Percentiles rank a stretch among this genome's conserved stretches.
These are phyloP conservation scores for Channa maculata DNA, from an alignment of 2,113 vertebrate genomes.

Conservation along the genomic window DNA sequence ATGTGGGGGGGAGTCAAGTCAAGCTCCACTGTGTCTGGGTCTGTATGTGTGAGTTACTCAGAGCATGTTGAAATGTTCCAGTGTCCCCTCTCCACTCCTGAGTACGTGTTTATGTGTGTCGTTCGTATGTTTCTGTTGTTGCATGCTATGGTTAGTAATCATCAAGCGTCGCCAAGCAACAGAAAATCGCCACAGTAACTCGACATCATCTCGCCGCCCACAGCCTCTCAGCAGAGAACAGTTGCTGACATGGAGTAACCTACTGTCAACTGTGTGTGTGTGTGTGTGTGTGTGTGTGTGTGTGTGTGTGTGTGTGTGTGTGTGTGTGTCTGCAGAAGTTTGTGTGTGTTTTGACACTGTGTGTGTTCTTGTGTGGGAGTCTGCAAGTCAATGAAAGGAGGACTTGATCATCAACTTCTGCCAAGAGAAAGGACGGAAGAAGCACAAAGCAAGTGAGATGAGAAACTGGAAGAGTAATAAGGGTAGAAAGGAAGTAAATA, in stretches of 20 bases:
- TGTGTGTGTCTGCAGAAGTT: not conserved
- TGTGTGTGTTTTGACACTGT: not conserved
- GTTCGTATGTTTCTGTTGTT: slow-evolving; percentile 16
- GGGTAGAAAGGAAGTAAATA: not conserved
- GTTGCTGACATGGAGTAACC: slow-evolving; percentile 71
- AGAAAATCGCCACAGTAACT: slow-evolving; percentile 66
- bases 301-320: slow-evolving; percentile 3
- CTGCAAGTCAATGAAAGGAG: slow-evolving; percentile 43
- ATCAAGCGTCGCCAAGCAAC: slow-evolving; percentile 62
- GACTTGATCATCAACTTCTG: slow-evolving; percentile 41
- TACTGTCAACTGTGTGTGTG: slow-evolving; percentile 37
- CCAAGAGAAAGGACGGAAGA: slow-evolving; percentile 30
- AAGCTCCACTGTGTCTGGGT: too few relatives aligned
- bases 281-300: not conserved
- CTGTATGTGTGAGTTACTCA: not conserved
- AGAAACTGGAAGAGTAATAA: not conserved
- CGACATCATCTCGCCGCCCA: slow-evolving; percentile 66
- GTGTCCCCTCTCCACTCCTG: slow-evolving; percentile 9
- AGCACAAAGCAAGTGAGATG: not conserved
- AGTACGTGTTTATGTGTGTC: slow-evolving; percentile 21
- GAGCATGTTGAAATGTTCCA: not conserved
- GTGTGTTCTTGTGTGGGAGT: slow-evolving; percentile 27
- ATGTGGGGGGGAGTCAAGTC: too few relatives aligned
- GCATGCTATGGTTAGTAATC: slow-evolving; percentile 26
- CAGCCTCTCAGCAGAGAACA: slow-evolving; percentile 68